Evolutionary conservation across 2,888 invertebrate species (phyloP).

Genomic region (Nephrotoma appendiculata): DNA sequence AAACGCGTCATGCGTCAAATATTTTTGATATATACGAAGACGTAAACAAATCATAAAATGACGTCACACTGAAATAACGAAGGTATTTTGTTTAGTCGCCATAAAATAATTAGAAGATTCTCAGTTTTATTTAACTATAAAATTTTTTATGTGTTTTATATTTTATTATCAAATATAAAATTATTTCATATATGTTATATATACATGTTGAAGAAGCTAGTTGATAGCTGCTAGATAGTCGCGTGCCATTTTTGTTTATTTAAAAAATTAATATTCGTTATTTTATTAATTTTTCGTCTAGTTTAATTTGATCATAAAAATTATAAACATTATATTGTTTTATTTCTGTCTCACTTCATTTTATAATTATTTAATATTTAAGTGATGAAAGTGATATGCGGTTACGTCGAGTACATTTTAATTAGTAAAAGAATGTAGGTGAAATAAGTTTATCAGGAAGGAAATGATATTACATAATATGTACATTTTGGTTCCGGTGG

Average conservation of each 20-base stretch:
- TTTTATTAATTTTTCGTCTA: neutral
- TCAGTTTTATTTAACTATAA: neutral
- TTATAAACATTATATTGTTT: neutral
- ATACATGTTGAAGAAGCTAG: neutral
- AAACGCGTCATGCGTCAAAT: neutral
- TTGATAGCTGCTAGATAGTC: neutral
- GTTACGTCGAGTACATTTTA: no score
- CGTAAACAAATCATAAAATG: neutral
- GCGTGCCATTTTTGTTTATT: neutral
- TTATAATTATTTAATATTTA: neutral
- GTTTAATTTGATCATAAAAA: neutral
- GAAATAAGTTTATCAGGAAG: neutral
- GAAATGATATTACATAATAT: neutral
- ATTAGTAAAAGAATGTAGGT: neutral
- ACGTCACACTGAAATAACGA: neutral
- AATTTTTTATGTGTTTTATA: neutral
- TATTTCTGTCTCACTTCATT: neutral
- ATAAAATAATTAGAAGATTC: neutral
- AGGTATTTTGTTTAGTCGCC: neutral
- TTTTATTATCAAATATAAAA: neutral
- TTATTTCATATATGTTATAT: neutral
- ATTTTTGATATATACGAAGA: neutral
- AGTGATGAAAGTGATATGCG: neutral
- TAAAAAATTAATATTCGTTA: neutral
- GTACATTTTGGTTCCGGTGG: neutral